phyloP scores from a whole-genome alignment of 2,888 invertebrate genomes.

The Odontocolon sp. region DNA sequence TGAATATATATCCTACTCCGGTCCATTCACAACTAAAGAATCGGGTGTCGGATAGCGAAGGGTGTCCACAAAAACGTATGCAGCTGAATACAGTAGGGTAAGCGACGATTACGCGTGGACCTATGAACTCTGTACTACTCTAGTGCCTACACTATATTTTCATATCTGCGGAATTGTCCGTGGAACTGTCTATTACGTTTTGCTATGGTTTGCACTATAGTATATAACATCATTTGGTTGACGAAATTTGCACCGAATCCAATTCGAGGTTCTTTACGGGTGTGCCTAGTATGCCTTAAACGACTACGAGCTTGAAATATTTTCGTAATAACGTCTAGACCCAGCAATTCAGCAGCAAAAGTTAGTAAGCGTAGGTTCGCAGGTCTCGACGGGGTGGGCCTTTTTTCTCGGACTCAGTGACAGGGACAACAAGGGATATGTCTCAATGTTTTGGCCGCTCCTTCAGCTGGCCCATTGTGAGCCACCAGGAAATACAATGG shows the following conservation, averaged over 20 bases:
- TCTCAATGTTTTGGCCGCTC: constrained; percentile 80
- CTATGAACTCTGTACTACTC: neutral
- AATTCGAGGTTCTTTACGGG: neutral
- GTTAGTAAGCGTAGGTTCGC: constrained; percentile 13
- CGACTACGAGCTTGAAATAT: constrained; percentile 71
- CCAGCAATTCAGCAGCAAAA: constrained; percentile 4
- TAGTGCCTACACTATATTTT: too few relatives aligned
- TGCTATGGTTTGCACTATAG: neutral
- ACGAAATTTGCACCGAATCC: constrained; percentile 20
- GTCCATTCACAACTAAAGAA: constrained; percentile 30
- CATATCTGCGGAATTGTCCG: too few relatives aligned
- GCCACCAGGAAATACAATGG: constrained; percentile 73
- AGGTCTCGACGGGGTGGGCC: constrained; percentile 65
- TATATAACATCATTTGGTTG: neutral
- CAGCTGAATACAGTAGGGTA: constrained; percentile 5
- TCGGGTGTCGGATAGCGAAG: constrained; percentile 23
- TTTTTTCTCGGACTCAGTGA: constrained; percentile 66
- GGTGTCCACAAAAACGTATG: neutral
- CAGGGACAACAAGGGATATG: constrained; percentile 77
- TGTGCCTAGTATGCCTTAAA: neutral
- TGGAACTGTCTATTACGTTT: neutral
- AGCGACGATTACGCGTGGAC: neutral
- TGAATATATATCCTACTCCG: neutral
- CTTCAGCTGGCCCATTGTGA: constrained; percentile 79
- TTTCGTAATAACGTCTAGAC: constrained; percentile 76